These are phyloP conservation scores for Brachionus asplanchnoidis DNA, from an alignment of 1,140 invertebrate species.

Conservation along the genomic window DNA sequence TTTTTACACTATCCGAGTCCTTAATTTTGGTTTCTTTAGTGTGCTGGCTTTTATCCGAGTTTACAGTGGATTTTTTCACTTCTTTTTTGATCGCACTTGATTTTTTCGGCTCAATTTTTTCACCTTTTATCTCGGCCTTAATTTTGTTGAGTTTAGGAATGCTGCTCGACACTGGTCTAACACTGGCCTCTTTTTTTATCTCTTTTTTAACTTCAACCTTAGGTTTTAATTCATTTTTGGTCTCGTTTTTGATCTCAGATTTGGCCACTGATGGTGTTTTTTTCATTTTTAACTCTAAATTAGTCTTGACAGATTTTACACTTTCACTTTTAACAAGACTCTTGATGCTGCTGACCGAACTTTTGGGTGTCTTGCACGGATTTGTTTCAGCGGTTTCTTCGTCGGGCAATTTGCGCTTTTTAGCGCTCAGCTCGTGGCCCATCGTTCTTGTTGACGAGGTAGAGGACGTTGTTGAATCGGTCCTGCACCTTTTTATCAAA, in stretches of 20 bases:
- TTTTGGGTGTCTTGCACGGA: not conserved
- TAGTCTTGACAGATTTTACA: not conserved
- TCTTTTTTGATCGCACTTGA: not conserved
- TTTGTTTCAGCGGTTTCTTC: not conserved
- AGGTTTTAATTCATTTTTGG: not conserved
- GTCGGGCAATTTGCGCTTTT: slow-evolving; percentile 22
- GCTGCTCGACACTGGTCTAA: not conserved
- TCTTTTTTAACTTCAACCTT: not conserved
- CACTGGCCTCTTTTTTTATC: not conserved
- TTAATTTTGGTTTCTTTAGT: not conserved
- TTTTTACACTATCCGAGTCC: not conserved
- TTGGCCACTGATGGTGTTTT: not conserved
- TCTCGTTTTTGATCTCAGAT: not conserved
- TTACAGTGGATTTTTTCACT: not conserved
- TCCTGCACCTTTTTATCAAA: not conserved
- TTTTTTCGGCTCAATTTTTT: not conserved
- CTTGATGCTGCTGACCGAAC: not conserved
- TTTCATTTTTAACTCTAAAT: slow-evolving; percentile 2
- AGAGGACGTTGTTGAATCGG: slow-evolving; percentile 11
- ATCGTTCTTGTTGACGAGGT: not conserved
- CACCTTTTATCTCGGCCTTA: not conserved
- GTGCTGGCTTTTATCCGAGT: not conserved
- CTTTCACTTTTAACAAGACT: not conserved
- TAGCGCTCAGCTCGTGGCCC: not conserved
- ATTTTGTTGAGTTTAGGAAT: not conserved